Evolutionary conservation across 2,113 vertebrate genomes (phyloP).

Genomic region (Elaphurus davidianus): DNA sequence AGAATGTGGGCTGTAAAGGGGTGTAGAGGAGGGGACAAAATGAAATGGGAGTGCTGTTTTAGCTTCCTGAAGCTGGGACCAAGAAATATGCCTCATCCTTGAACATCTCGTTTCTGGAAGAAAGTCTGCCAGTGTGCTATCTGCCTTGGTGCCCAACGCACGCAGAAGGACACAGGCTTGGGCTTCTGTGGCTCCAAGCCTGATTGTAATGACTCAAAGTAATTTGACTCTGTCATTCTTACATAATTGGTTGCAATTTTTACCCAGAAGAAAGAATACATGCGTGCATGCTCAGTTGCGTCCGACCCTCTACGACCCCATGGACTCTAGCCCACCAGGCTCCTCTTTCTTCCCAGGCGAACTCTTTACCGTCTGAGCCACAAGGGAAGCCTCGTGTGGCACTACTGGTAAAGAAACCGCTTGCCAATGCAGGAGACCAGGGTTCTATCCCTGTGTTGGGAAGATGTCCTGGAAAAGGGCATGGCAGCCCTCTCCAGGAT

Average conservation of each 20-base stretch:
- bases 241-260: background rate
- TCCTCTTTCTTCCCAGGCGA: background rate
- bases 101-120: background rate
- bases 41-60: background rate
- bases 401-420: background rate
- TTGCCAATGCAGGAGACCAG: background rate
- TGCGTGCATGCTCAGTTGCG: background rate
- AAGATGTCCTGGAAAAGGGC: background rate
- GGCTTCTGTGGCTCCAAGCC: background rate
- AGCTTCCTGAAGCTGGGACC: background rate
- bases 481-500: background rate
- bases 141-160: fast-evolving
- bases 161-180: fast-evolving
- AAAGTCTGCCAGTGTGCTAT: fast-evolving
- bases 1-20: background rate
- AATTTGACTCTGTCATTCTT: background rate
- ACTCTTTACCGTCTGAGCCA: background rate
- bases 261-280: no score
- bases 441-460: background rate
- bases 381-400: background rate
- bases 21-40: background rate
- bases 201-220: background rate
- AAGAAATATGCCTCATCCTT: background rate
- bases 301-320: fast-evolving
- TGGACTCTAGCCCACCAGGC: fast-evolving